Evolutionary conservation across 2,888 invertebrate species (phyloP).

Genomic region (Blera fallax): DNA sequence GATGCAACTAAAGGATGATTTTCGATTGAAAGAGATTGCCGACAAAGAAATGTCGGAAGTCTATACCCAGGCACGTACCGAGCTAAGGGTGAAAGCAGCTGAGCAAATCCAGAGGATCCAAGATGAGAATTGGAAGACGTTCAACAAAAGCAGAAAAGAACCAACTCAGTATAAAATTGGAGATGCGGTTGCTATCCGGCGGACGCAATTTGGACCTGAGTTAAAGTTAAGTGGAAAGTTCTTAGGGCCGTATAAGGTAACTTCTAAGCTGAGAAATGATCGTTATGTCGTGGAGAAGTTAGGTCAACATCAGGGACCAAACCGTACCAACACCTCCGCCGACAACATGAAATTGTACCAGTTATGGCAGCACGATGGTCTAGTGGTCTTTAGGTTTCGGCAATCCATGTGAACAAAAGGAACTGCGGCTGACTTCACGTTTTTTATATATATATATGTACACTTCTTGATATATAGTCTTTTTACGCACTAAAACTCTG

Average conservation of each 20-base stretch:
- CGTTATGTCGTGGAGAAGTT: neutral
- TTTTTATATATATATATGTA: no score
- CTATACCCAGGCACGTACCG: neutral
- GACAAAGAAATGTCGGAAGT: neutral
- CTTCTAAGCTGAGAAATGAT: neutral
- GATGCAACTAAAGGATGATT: neutral
- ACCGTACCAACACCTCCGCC: neutral
- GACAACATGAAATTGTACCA: neutral
- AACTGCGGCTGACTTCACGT: no score
- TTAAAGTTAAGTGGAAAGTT: neutral
- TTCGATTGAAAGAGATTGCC: neutral
- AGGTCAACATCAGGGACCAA: neutral
- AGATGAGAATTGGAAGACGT: neutral
- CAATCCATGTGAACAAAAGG: no score
- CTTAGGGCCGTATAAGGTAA: neutral
- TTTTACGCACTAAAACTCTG: no score
- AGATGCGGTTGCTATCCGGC: no score
- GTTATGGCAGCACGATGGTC: no score
- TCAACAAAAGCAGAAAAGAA: neutral
- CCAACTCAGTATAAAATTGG: neutral
- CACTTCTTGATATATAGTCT: no score
- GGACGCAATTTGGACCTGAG: neutral
- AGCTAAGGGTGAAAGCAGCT: neutral
- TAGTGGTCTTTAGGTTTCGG: no score
- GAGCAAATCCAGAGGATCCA: neutral